These are phyloP conservation scores for Camponotus pennsylvanicus DNA, from an alignment of 1,140 invertebrate genomes.

Conservation along the genomic window DNA sequence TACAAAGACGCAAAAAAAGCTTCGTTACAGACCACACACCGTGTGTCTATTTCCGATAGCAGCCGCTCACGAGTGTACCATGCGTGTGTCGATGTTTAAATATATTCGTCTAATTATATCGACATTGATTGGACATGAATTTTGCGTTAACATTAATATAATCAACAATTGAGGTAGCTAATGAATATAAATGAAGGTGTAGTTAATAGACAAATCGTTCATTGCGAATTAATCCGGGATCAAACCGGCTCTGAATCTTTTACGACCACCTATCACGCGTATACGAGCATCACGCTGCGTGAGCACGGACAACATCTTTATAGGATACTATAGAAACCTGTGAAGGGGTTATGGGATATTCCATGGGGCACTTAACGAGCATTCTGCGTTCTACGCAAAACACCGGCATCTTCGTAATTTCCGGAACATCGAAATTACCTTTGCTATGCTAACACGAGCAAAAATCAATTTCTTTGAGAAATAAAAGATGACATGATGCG, in stretches of 20 bases:
- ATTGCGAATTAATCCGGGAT: not conserved
- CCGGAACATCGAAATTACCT: not conserved
- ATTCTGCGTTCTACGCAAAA: not conserved
- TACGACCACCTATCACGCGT: constrained; percentile 38
- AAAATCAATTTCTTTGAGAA: too few species aligned
- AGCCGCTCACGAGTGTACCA: not conserved
- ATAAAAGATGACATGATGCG: not conserved
- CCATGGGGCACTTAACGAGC: constrained; percentile 52
- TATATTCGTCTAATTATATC: constrained; percentile 45
- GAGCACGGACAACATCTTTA: constrained; percentile 46
- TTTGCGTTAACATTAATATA: not conserved
- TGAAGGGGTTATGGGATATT: constrained; percentile 47
- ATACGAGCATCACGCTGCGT: constrained; percentile 37
- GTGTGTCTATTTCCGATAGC: constrained; percentile 33
- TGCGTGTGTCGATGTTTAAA: constrained; percentile 20
- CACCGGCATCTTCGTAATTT: not conserved
- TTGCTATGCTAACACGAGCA: not conserved
- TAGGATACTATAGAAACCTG: constrained; percentile 47
- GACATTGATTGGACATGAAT: not conserved
- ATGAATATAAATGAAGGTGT: not conserved
- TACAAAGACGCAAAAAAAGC: not conserved
- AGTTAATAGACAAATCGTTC: not conserved
- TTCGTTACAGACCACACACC: constrained; percentile 24
- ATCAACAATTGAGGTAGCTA: not conserved
- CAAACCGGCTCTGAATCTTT: constrained; percentile 13